Evolutionary conservation across 2,113 vertebrate genomes (phyloP), one percentile per base, ranked within the genome.

Genomic region (Thamnaconus septentrionalis): DNA sequence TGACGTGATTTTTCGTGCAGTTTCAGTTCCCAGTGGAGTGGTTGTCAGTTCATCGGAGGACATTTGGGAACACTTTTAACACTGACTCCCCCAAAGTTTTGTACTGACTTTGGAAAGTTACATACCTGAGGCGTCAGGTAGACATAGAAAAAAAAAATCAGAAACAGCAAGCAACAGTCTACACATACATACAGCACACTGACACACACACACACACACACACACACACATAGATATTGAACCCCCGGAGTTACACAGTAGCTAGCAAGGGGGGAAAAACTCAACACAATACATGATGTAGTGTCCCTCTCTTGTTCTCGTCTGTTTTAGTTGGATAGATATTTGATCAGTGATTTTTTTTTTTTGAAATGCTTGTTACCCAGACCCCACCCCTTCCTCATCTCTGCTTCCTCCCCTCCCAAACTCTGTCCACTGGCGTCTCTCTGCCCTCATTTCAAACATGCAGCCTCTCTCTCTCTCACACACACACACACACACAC

Each of bases 301-400:
- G 75, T 89, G 74, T 87, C 88, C 90, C 86, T 78, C 70, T 87
- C 83, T 87, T 71, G 80, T 88, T 83, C 18, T 85, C 59, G 85
- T 91, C 77, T 87, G 84, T 88, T 91, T 87, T 90, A 85, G 85
- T 90, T 90, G 9, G 31, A 81, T 91, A 85, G 87, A 75, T 87
- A 82, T 84, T 89, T 90, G 80, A 88, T 89, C 83, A 83, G 81
- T 88, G 76, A 85, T 87, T 87, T 87, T 82, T 83, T 56, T 57
- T 58, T 51, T 51, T 52, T 52, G 41, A 3, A n/a, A 85, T 87
- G 82, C 86, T 89, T 90, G 79, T 83, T 85, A 82, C 80, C 82
- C 87, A 86, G 83, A 77, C 81, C 62, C 66, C 52, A 62, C 56
- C 49, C 8, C 40, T 43, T 5, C 60, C 18, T 31, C 18, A 31